phyloP scores from a whole-genome alignment of 2,888 invertebrate genomes.

The Electrophaes corylata region DNA sequence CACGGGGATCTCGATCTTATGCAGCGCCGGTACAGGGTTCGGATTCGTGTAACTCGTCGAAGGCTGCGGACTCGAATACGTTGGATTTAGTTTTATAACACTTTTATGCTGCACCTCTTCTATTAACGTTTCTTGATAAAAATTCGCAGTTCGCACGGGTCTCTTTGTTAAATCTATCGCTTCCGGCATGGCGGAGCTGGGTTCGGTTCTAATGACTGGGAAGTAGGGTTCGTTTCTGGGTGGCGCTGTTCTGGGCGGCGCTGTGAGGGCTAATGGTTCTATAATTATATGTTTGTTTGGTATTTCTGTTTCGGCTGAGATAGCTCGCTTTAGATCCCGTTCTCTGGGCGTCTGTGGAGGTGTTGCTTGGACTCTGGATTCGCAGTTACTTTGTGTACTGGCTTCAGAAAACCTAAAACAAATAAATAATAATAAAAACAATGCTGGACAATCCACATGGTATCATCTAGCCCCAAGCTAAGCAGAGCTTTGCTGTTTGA shows the following conservation, averaged over 20 bases:
- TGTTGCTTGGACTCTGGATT: slow-evolving; percentile 40
- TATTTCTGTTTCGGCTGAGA: slow-evolving; percentile 54
- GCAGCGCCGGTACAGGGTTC: slow-evolving; percentile 51
- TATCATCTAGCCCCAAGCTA: background rate
- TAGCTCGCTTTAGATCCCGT: slow-evolving; percentile 44
- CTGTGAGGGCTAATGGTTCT: slow-evolving; percentile 36
- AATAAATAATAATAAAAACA: background rate
- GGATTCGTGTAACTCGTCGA: slow-evolving; percentile 66
- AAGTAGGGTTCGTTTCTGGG: slow-evolving; percentile 25
- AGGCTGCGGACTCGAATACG: slow-evolving; percentile 70
- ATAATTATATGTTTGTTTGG: slow-evolving; percentile 46
- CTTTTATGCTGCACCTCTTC: slow-evolving; percentile 65
- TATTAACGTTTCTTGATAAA: slow-evolving; percentile 73
- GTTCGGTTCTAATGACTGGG: slow-evolving; percentile 9
- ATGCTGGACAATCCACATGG: background rate
- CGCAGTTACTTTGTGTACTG: slow-evolving; percentile 61
- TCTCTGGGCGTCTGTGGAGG: slow-evolving; percentile 42
- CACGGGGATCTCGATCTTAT: slow-evolving; percentile 54
- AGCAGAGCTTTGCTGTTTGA: background rate
- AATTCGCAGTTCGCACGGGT: slow-evolving; percentile 66
- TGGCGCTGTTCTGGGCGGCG: slow-evolving; percentile 21
- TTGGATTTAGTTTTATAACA: slow-evolving; percentile 72
- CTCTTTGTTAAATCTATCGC: slow-evolving; percentile 69
- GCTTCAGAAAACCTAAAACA: slow-evolving; percentile 66
- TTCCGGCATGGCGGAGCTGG: slow-evolving; percentile 7